These are phyloP conservation scores for Drosophila ustulata DNA, from an alignment of 2,888 invertebrate species.

Conservation along the genomic window DNA sequence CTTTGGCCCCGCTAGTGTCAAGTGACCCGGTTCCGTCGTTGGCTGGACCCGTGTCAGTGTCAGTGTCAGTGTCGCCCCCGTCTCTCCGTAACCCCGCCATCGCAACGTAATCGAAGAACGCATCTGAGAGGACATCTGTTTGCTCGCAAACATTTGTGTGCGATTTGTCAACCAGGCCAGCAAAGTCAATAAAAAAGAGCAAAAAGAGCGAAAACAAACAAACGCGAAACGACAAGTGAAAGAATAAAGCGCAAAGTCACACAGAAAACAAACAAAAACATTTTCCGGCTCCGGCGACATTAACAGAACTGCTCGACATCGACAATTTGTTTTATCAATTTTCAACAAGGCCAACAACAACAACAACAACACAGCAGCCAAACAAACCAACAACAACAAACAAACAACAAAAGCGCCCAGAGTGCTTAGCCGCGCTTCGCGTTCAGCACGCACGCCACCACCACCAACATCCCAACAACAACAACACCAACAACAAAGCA, in stretches of 20 bases:
- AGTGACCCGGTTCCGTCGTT: constrained; percentile 34
- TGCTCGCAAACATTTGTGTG: constrained; percentile 19
- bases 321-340: constrained; percentile 83
- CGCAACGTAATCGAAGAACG: constrained; percentile 20
- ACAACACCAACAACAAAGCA: constrained; percentile 21
- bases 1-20: constrained; percentile 19
- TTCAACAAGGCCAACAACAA: constrained; percentile 75
- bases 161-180: constrained; percentile 47
- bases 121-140: constrained; percentile 40
- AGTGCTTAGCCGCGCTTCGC: constrained; percentile 72
- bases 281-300: constrained; percentile 83
- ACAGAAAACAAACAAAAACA: constrained; percentile 81
- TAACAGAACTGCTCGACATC: constrained; percentile 83
- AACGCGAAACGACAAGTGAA: constrained; percentile 27
- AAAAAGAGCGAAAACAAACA: constrained; percentile 20
- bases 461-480: constrained; percentile 28
- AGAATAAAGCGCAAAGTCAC: constrained; percentile 66
- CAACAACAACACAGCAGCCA: constrained; percentile 60
- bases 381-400: constrained; percentile 61
- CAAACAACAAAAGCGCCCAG: constrained; percentile 76
- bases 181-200: constrained; percentile 60
- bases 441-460: constrained; percentile 71
- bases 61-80: background rate
- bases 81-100: background rate
- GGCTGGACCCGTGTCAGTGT: constrained; percentile 13